phyloP scores from a whole-genome alignment of 2,113 vertebrate species.

The Gasterosteus nipponicus region DNA sequence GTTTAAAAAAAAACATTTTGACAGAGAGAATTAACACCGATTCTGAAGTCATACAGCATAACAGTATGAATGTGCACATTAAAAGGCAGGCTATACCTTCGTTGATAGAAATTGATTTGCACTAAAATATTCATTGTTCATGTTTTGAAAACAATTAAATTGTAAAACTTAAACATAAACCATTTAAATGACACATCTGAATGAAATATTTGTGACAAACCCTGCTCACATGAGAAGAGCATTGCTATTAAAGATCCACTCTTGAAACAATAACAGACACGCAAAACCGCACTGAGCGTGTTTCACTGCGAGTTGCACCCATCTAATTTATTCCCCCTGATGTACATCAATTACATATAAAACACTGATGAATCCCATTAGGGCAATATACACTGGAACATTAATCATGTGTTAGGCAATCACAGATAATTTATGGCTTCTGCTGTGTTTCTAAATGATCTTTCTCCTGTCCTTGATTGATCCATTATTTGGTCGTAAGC shows the following conservation, averaged over 20 bases:
- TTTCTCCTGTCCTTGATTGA: constrained; percentile 73
- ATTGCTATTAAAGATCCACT: constrained; percentile 13
- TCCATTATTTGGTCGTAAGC: constrained; percentile 79
- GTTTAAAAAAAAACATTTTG: neutral
- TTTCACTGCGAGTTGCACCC: constrained; percentile 35
- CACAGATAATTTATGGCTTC: constrained; percentile 77
- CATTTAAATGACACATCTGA: neutral
- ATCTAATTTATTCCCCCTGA: constrained; percentile 50
- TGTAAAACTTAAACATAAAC: neutral
- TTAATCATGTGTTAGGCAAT: constrained; percentile 75
- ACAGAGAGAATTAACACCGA: neutral
- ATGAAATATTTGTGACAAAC: neutral
- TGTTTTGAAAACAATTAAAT: constrained; percentile 1
- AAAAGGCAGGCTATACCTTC: neutral
- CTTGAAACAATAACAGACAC: constrained; percentile 22
- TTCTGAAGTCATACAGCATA: neutral
- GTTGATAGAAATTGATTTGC: constrained; percentile 29
- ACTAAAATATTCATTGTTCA: constrained; percentile 9
- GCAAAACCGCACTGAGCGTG: neutral
- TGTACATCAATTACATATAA: constrained; percentile 72
- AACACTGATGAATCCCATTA: constrained; percentile 75
- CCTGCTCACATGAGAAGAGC: constrained; percentile 6
- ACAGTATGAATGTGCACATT: neutral
- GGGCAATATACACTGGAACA: constrained; percentile 56
- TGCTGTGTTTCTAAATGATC: constrained; percentile 73